Percentiles rank a stretch among this genome's conserved stretches.
Evolutionary conservation across 2,113 vertebrate species (phyloP).

Genomic region (Isichthys henryi): DNA sequence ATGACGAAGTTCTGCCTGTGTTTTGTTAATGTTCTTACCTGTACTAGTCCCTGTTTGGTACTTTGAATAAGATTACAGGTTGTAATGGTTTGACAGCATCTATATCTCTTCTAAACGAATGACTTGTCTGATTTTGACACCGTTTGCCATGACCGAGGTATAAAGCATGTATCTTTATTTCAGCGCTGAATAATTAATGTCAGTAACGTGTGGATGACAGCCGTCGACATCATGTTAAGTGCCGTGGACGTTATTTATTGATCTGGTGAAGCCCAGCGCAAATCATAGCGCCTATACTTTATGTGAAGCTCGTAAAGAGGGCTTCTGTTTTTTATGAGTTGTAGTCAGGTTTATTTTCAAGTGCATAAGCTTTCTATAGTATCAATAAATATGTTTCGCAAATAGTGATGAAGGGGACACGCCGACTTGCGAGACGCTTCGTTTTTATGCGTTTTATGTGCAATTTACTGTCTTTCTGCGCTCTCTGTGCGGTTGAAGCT

Average conservation of each 20-base stretch:
- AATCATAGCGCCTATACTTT: not conserved
- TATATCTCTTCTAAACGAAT: not conserved
- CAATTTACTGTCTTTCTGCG: not conserved
- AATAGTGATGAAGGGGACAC: not conserved
- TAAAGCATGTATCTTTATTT: not conserved
- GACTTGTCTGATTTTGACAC: not conserved
- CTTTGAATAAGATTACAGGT: not conserved
- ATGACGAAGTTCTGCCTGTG: not conserved
- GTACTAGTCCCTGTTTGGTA: not conserved
- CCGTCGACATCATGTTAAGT: not conserved
- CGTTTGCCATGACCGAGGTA: not conserved
- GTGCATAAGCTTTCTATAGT: not conserved
- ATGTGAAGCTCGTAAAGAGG: not conserved
- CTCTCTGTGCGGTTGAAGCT: not conserved
- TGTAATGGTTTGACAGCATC: not conserved
- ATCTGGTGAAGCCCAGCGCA: not conserved
- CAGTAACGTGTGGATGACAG: not conserved
- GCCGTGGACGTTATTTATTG: not conserved
- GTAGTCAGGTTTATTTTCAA: not conserved
- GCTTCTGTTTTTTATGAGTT: not conserved
- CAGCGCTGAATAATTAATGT: not conserved
- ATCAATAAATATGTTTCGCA: not conserved
- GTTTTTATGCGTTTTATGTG: not conserved
- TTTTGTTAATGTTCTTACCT: not conserved
- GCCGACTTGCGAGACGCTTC: not conserved